Evolutionary conservation across 2,113 vertebrate species (phyloP), one percentile per base, ranked within the genome.

Genomic region (Jaculus jaculus): DNA sequence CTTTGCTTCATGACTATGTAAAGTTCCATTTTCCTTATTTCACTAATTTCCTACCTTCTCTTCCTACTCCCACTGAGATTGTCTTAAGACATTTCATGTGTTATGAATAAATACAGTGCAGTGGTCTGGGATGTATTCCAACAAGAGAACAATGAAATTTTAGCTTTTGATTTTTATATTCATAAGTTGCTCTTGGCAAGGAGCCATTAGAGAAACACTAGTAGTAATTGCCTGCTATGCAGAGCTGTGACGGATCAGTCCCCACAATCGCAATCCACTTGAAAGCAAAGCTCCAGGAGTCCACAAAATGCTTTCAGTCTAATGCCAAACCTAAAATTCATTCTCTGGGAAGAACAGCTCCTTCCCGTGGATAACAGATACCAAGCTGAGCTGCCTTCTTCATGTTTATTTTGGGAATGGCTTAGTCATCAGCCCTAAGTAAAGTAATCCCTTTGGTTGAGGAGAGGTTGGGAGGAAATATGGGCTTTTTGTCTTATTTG

Each of bases 131-230:
- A 96, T 60, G 61, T 32, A 90, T 78, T 96, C 96, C 97, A 97
- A 93, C 60, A 32, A 54, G 87, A 94, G 91, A 97, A 97, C 96
- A 97, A 96, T 96, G 97, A 96, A 94, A 97, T 83, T 90, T 95
- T 87, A 96, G 93, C 91, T 95, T 96, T 97, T 95, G 89, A 96
- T 95, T 97, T 92, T 96, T 92, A 96, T 96, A 96, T 90, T 95
- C 96, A 73, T 96, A 95, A 88, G 97, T 95, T 97, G 93, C 84
- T 97, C 96, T 93, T 96, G 95, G 96, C 95, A 92, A 60, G 74
- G 82, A 58, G 78, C 94, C 94, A 86, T 85, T 75, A 93, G 90
- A 95, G 93, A 97, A 96, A 96, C 87, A 92, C 95, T 95, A 69
- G 96, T 95, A 96, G 97, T 92, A 96, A 96, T 60, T 95, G 94